Evolutionary conservation across 2,797 vertebrate species (phyloP).

Genomic region (Sebastes minor): DNA sequence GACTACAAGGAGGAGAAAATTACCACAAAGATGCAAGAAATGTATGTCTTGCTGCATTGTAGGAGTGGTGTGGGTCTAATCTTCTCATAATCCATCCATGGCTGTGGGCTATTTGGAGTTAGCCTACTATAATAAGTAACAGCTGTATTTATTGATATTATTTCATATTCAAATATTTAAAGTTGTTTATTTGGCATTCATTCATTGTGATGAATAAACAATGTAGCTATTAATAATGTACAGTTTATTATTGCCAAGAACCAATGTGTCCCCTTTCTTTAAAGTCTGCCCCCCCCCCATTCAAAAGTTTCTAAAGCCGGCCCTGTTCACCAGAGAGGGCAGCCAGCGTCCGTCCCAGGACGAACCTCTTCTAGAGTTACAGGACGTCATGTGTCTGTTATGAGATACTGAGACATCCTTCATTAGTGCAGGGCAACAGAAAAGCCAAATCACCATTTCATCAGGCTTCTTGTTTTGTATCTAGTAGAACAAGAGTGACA

Average conservation of each 20-base stretch:
- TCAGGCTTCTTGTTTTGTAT: constrained; percentile 28
- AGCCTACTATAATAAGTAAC: not conserved
- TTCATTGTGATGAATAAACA: not conserved
- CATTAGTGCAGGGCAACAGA: constrained; percentile 7
- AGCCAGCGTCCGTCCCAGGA: constrained; percentile 17
- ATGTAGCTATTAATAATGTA: not conserved
- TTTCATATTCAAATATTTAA: not conserved
- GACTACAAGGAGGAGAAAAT: not conserved
- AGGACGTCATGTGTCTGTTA: constrained; percentile 6
- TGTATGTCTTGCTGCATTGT: not conserved
- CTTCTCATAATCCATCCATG: not conserved
- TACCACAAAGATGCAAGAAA: not conserved
- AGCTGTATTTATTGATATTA: not conserved
- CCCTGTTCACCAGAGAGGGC: not conserved
- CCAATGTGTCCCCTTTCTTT: not conserved
- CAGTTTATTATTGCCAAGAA: not conserved
- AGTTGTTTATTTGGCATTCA: not conserved
- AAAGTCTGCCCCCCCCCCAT: not conserved
- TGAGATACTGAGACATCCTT: not conserved
- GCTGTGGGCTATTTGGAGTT: not conserved
- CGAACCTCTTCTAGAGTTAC: constrained; percentile 31
- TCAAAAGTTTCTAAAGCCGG: not conserved
- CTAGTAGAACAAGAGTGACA: constrained; percentile 15
- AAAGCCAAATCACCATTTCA: constrained; percentile 11
- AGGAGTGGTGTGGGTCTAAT: not conserved